Evolutionary conservation across 2,797 vertebrate genomes (phyloP), one percentile per base, ranked within the genome.

Genomic region (Peromyscus aztecus): DNA sequence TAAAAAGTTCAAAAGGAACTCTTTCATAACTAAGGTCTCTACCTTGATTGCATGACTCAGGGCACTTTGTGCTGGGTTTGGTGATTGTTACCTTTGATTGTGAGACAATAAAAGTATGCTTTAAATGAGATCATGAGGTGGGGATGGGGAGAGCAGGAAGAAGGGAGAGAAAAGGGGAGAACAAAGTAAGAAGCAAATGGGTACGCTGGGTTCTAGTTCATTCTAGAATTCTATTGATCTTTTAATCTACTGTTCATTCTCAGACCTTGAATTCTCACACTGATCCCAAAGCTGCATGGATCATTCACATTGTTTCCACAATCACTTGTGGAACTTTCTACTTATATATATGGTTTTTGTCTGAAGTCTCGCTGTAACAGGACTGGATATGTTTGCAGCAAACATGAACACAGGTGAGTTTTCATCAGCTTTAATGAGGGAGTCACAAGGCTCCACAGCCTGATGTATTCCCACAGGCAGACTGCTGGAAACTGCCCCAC

Each of bases 211-310:
- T 65, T 83, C 75, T 24, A 49, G 24, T 12, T 46, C n/a, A 4
- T 6, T 24, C 34, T 78, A 14, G n/a, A 80, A 59, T 14, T 23
- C 57, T 59, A 8, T 16, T 52, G 14, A 0, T 12, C 21, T 2
- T 31, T 34, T 1, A 13, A 12, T 76, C 17, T 17, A 19, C 37
- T 7, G 2, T 57, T 67, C 21, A 4, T 29, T 69, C 65, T 10
- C 31, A 55, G 40, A 0, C 27, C 76, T n/a, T 4, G 59, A 65
- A 40, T n/a, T 67, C 9, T 55, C 49, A 34, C 24, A 1, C 2
- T 19, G 13, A 6, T 2, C 23, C 29, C 31, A 43, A 43, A 8
- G 4, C 7, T 9, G 2, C 0, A 0, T 4, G 27, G 8, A 59
- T 40, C 43, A 5, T 63, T 34, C 21, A 16, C 43, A 77, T 6